Evolutionary conservation across 2,888 invertebrate genomes (phyloP).

Genomic region (Zonitis immaculata): DNA sequence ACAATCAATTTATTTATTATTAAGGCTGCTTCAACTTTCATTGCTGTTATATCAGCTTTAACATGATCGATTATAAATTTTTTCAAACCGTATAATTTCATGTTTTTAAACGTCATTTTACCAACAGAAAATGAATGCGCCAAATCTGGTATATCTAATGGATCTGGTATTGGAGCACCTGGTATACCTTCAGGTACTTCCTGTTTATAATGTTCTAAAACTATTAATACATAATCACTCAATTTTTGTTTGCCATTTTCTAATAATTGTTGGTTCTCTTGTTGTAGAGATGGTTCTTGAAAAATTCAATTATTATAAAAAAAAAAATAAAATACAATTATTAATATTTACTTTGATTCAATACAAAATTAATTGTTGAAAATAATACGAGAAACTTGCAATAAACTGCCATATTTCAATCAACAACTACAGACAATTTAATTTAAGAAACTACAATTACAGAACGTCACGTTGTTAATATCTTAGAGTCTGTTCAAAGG

Average conservation of each 20-base stretch:
- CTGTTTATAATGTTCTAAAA: constrained; percentile 76
- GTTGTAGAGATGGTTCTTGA: constrained; percentile 1
- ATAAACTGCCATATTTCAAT: constrained; percentile 5
- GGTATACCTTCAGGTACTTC: constrained; percentile 78
- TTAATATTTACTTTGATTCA: not conserved
- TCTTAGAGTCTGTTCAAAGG: constrained; percentile 15
- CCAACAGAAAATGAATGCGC: constrained; percentile 65
- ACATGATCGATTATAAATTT: constrained; percentile 71
- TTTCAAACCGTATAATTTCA: constrained; percentile 69
- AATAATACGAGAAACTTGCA: constrained; percentile 1
- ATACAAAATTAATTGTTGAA: not conserved
- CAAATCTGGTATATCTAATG: constrained; percentile 72
- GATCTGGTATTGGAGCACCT: constrained; percentile 73
- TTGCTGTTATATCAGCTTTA: constrained; percentile 65
- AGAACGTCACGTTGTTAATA: constrained; percentile 8
- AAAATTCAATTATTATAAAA: too few species aligned
- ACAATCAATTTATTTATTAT: constrained; percentile 67
- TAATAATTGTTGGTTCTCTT: constrained; percentile 9
- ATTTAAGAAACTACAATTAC: not conserved
- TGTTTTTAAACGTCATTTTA: constrained; percentile 66
- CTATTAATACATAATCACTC: constrained; percentile 63
- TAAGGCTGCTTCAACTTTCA: constrained; percentile 72
- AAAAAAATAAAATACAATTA: too few species aligned
- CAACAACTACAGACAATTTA: too few species aligned
- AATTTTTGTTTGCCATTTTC: constrained; percentile 61